These are phyloP conservation scores for Drosophila leonis DNA, from an alignment of 2,888 invertebrate genomes.

Conservation along the genomic window DNA sequence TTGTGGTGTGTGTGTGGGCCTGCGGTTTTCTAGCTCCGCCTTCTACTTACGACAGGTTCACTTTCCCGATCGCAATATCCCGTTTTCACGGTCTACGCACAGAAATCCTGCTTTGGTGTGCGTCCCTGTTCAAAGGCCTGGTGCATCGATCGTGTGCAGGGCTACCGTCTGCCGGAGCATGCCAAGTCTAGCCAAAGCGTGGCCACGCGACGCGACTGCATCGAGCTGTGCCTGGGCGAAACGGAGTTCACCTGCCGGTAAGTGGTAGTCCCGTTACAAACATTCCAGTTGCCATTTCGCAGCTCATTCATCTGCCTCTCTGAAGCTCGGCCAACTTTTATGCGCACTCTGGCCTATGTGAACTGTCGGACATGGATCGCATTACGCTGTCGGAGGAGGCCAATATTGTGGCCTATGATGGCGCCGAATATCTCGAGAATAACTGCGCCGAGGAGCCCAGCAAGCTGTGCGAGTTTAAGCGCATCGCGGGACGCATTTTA, in stretches of 20 bases:
- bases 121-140: conserved; percentile 96
- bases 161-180: conserved; percentile 93
- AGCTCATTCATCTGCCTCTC: conserved; percentile 58
- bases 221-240: conserved; percentile 95
- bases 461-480: conserved; percentile 96
- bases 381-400: conserved; percentile 94
- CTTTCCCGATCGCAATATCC: conserved; percentile 97
- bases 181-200: conserved; percentile 91
- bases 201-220: conserved; percentile 93
- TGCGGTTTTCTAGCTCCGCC: conserved; percentile 23
- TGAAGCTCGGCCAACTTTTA: conserved; percentile 96
- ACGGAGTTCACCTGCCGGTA: conserved; percentile 97
- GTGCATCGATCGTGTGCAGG: conserved; percentile 97
- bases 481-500: conserved; percentile 93
- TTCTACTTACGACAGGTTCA: conserved; percentile 89
- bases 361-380: conserved; percentile 96
- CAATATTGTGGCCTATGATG: conserved; percentile 90
- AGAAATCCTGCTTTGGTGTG: conserved; percentile 96
- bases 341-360: conserved; percentile 94
- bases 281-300: conserved; percentile 56
- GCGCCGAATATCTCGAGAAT: conserved; percentile 94
- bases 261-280: conserved; percentile 83
- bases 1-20: conserved; percentile 31
- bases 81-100: conserved; percentile 98
- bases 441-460: conserved; percentile 97